Percentiles rank a stretch among this genome's conserved stretches.
Conservation (phyloP, 2,113 vertebrate species). For the Thunnus thynnus region DNA sequence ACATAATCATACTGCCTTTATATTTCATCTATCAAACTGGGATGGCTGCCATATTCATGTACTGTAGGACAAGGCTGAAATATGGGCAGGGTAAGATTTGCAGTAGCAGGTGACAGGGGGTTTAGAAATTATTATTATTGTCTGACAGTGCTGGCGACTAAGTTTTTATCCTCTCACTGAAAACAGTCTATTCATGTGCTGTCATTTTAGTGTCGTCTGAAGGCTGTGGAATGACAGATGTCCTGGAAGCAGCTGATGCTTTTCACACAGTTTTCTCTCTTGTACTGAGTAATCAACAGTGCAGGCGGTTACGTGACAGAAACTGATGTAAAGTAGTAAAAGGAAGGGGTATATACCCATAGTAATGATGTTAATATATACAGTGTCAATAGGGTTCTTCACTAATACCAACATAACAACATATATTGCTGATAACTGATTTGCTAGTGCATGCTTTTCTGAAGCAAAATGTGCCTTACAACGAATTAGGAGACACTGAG, state of each 20-base stretch:
- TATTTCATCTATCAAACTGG: constrained; percentile 57
- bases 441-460: too few species aligned
- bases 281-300: neutral
- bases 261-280: neutral
- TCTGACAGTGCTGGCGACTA: constrained; percentile 12
- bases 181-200: constrained; percentile 20
- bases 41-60: constrained; percentile 37
- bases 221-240: constrained; percentile 16
- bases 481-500: too few species aligned
- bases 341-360: too few species aligned
- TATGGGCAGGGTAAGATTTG: constrained; percentile 11
- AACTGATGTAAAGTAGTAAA: neutral
- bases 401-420: too few species aligned
- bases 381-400: too few species aligned
- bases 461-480: too few species aligned
- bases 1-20: constrained; percentile 41
- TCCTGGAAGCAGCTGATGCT: neutral
- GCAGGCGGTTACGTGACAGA: neutral
- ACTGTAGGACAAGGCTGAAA: neutral
- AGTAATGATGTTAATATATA: neutral
- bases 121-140: constrained; percentile 44
- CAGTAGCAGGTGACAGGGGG: constrained; percentile 23
- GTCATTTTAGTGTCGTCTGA: constrained; percentile 30
- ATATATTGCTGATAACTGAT: too few species aligned
- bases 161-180: constrained; percentile 31